Conservation (phyloP, 2,797 vertebrate genomes). For the Choloepus didactylus region DNA sequence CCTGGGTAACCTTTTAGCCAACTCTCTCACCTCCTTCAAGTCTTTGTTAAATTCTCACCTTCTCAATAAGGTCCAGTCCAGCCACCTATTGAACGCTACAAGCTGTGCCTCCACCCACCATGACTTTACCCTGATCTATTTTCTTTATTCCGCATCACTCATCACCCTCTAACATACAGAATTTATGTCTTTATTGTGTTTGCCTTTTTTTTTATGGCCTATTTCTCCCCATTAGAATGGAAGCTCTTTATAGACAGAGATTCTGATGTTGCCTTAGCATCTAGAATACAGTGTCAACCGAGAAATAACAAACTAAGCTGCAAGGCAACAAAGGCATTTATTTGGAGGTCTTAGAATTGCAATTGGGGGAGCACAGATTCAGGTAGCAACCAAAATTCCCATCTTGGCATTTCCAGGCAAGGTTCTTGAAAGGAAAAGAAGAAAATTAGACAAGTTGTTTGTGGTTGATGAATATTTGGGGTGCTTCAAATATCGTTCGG, state of each 20-base stretch:
- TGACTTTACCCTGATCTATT: fast-evolving
- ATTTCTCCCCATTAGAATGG: background rate
- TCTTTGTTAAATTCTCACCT: constrained; percentile 12
- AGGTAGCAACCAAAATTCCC: too few relatives aligned
- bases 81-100: background rate
- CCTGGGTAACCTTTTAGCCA: background rate
- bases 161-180: background rate
- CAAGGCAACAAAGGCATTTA: too few relatives aligned
- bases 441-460: too few relatives aligned
- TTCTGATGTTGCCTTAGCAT: background rate
- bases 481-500: too few relatives aligned
- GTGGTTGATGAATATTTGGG: too few relatives aligned
- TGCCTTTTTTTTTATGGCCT: background rate
- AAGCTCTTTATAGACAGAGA: background rate
- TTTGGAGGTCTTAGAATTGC: too few relatives aligned
- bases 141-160: background rate
- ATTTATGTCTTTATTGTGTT: background rate
- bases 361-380: too few relatives aligned
- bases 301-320: too few relatives aligned
- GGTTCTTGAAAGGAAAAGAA: too few relatives aligned
- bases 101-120: background rate
- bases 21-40: background rate
- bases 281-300: background rate
- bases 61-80: background rate
- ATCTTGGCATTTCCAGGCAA: too few relatives aligned